Evolutionary conservation across 2,113 vertebrate species (phyloP).

Genomic region (Cyprinodon brontotheroides): DNA sequence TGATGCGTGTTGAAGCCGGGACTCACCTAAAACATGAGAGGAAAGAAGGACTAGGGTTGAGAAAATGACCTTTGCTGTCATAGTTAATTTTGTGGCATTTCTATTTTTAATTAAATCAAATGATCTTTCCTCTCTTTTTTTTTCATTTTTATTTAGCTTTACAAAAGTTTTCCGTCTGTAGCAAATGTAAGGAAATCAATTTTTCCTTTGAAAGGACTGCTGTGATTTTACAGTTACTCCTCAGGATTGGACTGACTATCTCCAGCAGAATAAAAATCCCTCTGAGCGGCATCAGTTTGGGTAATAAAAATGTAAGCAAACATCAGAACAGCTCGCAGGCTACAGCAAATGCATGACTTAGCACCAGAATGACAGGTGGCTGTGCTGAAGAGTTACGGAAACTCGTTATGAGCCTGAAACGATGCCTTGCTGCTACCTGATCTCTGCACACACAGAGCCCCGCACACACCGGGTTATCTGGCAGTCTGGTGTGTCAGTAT

Average conservation of each 20-base stretch:
- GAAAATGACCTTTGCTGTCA: background rate
- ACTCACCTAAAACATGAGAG: background rate
- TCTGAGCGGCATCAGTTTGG: background rate
- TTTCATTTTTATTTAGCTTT: no score
- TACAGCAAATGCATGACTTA: background rate
- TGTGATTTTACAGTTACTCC: background rate
- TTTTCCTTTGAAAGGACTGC: background rate
- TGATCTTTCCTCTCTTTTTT: no score
- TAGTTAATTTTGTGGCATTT: background rate
- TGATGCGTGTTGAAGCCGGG: background rate
- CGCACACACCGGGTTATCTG: constrained; percentile 9
- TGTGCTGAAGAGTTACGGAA: constrained; percentile 20
- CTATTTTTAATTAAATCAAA: background rate
- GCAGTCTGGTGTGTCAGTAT: constrained; percentile 53
- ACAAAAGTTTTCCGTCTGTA: background rate
- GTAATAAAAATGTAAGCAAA: background rate
- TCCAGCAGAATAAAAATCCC: background rate
- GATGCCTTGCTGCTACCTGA: constrained; percentile 16
- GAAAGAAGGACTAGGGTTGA: background rate
- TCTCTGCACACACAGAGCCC: constrained; percentile 17
- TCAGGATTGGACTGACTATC: background rate
- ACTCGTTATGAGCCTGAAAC: constrained; percentile 18
- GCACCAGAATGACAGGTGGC: constrained; percentile 10
- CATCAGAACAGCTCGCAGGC: background rate
- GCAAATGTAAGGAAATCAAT: background rate